These are phyloP conservation scores for Poecilia latipinna DNA, from an alignment of 2,113 vertebrate genomes.

Conservation along the genomic window DNA sequence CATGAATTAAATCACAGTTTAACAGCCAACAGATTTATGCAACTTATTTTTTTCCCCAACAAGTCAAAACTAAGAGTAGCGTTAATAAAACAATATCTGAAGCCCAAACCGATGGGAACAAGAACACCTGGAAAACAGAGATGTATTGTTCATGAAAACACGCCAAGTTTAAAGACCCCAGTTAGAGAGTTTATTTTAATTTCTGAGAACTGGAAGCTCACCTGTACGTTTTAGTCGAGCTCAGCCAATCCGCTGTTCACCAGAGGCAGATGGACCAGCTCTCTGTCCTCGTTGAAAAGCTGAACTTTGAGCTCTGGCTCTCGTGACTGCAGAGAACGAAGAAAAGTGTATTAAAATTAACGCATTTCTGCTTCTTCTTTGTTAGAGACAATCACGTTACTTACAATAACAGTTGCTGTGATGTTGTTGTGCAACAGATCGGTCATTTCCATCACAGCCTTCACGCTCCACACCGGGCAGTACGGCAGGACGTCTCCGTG, in stretches of 20 bases:
- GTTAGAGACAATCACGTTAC: background rate
- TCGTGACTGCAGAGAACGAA: slow-evolving; percentile 66
- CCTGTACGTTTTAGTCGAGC: slow-evolving; percentile 55
- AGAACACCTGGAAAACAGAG: slow-evolving; percentile 23
- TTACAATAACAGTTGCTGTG: slow-evolving; percentile 82
- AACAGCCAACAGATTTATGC: background rate
- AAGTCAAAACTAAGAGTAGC: slow-evolving; percentile 14
- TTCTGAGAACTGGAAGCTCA: too few relatives aligned
- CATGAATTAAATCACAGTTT: slow-evolving; percentile 8
- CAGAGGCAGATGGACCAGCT: slow-evolving; percentile 83
- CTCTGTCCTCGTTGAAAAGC: slow-evolving; percentile 79
- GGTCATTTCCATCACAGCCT: slow-evolving; percentile 84
- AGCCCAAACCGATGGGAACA: background rate
- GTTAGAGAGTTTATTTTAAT: too few relatives aligned
- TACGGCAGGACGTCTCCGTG: slow-evolving; percentile 82
- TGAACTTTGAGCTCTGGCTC: slow-evolving; percentile 82
- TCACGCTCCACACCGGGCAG: slow-evolving; percentile 87
- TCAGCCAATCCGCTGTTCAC: slow-evolving; percentile 87
- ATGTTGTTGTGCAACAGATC: slow-evolving; percentile 82
- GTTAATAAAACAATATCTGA: background rate
- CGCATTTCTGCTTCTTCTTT: background rate
- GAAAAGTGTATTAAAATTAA: too few relatives aligned
- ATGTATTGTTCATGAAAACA: too few relatives aligned
- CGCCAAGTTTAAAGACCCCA: too few relatives aligned
- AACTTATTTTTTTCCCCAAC: background rate